Conservation (phyloP, 2,888 invertebrate species). For the Lampropteryx suffumata region DNA sequence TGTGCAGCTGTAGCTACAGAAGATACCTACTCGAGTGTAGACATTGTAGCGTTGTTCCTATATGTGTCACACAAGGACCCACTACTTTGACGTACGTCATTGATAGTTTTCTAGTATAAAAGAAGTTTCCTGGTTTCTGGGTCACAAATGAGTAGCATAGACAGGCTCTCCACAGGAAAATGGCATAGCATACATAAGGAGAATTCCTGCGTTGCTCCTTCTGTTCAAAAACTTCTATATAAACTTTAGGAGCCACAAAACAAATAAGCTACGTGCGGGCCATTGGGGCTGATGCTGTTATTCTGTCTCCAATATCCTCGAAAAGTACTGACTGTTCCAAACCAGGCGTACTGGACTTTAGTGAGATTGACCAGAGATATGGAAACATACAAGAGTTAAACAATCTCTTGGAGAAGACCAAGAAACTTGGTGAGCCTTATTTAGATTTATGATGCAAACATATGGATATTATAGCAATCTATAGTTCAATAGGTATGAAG, state of each 20-base stretch:
- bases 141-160: too few relatives aligned
- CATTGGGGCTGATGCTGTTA: constrained; percentile 68
- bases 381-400: constrained; percentile 86
- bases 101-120: not conserved
- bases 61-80: not conserved
- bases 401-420: constrained; percentile 77
- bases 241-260: constrained; percentile 55
- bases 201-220: too few relatives aligned
- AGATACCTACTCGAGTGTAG: not conserved
- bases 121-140: not conserved
- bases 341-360: constrained; percentile 89
- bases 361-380: constrained; percentile 86
- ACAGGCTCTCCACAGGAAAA: too few relatives aligned
- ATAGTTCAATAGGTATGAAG: too few relatives aligned
- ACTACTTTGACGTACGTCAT: not conserved
- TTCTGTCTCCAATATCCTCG: constrained; percentile 59
- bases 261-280: constrained; percentile 72
- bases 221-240: not conserved
- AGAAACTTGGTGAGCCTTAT: constrained; percentile 57
- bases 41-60: not conserved
- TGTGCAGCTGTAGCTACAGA: constrained; percentile 1
- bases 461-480: too few relatives aligned
- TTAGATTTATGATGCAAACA: too few relatives aligned
- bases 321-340: constrained; percentile 85
- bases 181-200: too few relatives aligned